Percentiles rank a stretch among this genome's conserved stretches.
Evolutionary conservation across 2,797 vertebrate species (phyloP).

Genomic region (Semaprochilodus insignis): DNA sequence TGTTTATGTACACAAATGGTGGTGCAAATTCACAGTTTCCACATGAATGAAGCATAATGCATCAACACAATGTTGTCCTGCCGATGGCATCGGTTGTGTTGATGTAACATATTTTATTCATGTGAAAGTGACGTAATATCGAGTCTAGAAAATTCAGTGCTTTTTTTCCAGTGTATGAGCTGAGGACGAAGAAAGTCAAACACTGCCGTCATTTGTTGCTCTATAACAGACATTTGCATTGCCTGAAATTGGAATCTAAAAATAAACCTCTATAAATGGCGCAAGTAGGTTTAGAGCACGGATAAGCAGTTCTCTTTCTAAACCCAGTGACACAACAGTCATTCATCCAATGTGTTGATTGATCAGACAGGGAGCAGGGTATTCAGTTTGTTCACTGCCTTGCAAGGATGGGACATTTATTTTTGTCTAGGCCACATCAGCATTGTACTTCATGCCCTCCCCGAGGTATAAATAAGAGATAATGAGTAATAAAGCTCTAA

Average conservation of each 20-base stretch:
- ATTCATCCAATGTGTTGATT: not conserved
- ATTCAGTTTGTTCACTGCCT: not conserved
- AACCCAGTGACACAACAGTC: constrained; percentile 1
- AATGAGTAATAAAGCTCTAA: not conserved
- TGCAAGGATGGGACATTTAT: not conserved
- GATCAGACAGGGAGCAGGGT: not conserved
- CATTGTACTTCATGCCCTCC: too few species aligned
- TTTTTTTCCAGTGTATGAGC: not conserved
- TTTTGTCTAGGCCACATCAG: not conserved
- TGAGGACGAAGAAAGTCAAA: not conserved
- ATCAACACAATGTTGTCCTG: too few species aligned
- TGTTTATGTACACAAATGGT: too few species aligned
- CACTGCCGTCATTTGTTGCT: not conserved
- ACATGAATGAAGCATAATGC: too few species aligned
- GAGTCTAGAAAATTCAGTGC: not conserved
- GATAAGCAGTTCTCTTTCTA: not conserved
- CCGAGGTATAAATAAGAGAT: not conserved
- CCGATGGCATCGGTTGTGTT: too few species aligned
- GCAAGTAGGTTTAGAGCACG: not conserved
- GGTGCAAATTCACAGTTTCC: too few species aligned
- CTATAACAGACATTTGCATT: not conserved
- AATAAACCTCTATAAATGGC: not conserved
- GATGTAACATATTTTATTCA: not conserved
- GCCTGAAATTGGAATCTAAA: not conserved
- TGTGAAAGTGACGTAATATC: not conserved